A percentile compares a stretch with the other conserved stretches of the same genome.
These are phyloP conservation scores for Conopomorpha cramerella DNA, from an alignment of 1,140 invertebrate species.

Conservation along the genomic window DNA sequence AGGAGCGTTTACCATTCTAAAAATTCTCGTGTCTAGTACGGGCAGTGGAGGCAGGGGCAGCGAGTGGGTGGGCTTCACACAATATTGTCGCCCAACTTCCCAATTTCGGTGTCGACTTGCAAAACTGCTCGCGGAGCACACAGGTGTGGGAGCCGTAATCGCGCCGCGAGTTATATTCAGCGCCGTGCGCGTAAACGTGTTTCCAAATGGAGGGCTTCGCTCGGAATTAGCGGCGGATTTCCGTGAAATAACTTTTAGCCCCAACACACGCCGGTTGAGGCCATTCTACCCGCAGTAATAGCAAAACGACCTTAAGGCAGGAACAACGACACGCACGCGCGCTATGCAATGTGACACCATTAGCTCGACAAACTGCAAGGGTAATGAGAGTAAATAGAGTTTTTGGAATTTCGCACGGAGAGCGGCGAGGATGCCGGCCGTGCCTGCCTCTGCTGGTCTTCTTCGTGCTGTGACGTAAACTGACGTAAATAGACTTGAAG, in stretches of 20 bases:
- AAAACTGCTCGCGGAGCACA: constrained; percentile 33
- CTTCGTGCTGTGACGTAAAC: neutral
- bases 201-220: constrained; percentile 25
- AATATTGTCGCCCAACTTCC: constrained; percentile 44
- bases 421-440: constrained; percentile 13
- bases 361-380: constrained; percentile 18
- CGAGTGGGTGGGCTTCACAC: too few species aligned
- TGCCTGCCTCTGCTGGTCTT: constrained; percentile 10
- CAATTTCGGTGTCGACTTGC: constrained; percentile 49
- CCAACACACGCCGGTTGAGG: too few species aligned
- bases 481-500: too few species aligned
- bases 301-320: constrained; percentile 16
- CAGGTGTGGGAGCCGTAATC: constrained; percentile 19
- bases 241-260: constrained; percentile 14
- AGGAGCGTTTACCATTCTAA: too few species aligned
- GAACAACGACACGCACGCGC: constrained; percentile 22
- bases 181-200: constrained; percentile 16
- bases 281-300: too few species aligned
- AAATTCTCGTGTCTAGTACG: too few species aligned
- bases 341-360: constrained; percentile 43
- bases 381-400: constrained; percentile 27
- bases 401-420: constrained; percentile 25
- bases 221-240: constrained; percentile 27
- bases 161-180: constrained; percentile 2
- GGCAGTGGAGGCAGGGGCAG: too few species aligned